Evolutionary conservation across 2,113 vertebrate genomes (phyloP).

Genomic region (Rhinogobius similis): DNA sequence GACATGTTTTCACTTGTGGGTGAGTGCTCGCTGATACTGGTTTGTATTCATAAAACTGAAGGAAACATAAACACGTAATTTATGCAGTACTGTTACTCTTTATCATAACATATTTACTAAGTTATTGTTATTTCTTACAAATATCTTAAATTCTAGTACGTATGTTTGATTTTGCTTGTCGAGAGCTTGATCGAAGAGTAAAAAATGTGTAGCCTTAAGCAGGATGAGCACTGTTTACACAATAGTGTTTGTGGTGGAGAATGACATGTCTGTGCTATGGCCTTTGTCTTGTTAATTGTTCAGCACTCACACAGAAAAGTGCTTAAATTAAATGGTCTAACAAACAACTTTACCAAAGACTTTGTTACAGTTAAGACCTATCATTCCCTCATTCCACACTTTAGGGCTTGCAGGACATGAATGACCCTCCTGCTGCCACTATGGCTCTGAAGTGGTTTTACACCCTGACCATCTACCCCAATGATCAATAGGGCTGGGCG

Average conservation of each 20-base stretch:
- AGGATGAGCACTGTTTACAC: conserved; percentile 54
- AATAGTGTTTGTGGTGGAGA: conserved; percentile 39
- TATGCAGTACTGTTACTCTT: conserved; percentile 21
- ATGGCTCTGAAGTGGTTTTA: too few relatives aligned
- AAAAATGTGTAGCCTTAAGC: conserved; percentile 38
- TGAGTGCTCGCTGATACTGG: conserved; percentile 75
- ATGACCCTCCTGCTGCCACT: too few relatives aligned
- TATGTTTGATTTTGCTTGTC: background rate
- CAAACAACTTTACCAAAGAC: conserved; percentile 17
- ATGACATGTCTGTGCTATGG: conserved; percentile 36
- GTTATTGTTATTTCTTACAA: background rate
- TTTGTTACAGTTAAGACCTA: too few relatives aligned
- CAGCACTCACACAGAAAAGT: conserved; percentile 15
- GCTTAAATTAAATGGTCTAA: conserved; percentile 25
- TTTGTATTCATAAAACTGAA: conserved; percentile 17
- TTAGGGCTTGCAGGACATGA: background rate
- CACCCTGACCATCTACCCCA: too few relatives aligned
- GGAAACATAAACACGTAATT: conserved; percentile 19
- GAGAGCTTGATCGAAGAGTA: conserved; percentile 23
- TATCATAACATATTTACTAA: conserved; percentile 15
- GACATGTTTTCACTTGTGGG: conserved; percentile 99
- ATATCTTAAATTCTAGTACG: background rate
- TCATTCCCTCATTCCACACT: background rate
- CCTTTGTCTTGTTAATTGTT: conserved; percentile 47
- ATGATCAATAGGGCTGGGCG: too few relatives aligned